Evolutionary conservation across 2,113 vertebrate genomes (phyloP).

Genomic region (Ariopsis seemanni): DNA sequence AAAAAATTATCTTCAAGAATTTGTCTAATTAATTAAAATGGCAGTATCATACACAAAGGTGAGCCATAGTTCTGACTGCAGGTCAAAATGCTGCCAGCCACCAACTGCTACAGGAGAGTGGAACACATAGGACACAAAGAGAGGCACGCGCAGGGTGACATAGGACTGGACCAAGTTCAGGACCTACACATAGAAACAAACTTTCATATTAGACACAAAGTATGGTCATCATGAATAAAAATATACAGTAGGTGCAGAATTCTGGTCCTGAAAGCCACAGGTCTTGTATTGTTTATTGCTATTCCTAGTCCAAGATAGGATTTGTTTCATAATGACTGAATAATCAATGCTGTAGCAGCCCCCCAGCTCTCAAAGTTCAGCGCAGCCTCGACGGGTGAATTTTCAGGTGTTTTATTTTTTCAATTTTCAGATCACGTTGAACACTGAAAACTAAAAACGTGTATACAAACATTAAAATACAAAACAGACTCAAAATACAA

Average conservation of each 20-base stretch:
- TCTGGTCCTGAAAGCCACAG: not conserved
- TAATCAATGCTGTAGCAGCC: not conserved
- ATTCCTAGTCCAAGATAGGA: not conserved
- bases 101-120: constrained; percentile 78
- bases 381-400: too few species aligned
- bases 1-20: not conserved
- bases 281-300: not conserved
- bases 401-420: too few species aligned
- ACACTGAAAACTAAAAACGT: too few species aligned
- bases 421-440: too few species aligned
- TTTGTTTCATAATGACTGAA: not conserved
- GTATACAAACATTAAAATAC: too few species aligned
- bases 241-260: not conserved
- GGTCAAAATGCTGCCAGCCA: constrained; percentile 86
- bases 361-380: too few species aligned
- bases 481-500: too few species aligned
- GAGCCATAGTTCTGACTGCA: constrained; percentile 80
- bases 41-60: constrained; percentile 88
- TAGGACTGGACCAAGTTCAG: constrained; percentile 84
- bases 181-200: constrained; percentile 64
- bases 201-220: not conserved
- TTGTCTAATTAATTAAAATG: constrained; percentile 69
- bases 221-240: not conserved
- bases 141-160: constrained; percentile 81
- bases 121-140: constrained; percentile 84